A percentile compares a stretch with the other conserved stretches of the same genome.
These are phyloP conservation scores for Prunella himalayana DNA, from an alignment of 2,113 vertebrate species.

Conservation along the genomic window DNA sequence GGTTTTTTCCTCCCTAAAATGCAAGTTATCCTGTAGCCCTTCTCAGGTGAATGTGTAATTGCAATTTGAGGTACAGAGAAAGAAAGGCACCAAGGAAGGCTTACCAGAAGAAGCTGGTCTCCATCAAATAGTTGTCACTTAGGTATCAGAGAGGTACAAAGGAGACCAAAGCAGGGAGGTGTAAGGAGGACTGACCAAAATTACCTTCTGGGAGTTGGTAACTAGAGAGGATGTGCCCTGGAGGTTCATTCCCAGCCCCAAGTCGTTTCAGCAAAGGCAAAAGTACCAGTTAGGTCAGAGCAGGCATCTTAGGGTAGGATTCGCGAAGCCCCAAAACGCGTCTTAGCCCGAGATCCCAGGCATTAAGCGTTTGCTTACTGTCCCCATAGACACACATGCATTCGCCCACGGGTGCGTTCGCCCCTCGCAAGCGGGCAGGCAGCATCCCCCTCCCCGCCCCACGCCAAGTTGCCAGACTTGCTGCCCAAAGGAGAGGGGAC, in stretches of 20 bases:
- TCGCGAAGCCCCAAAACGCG: background rate
- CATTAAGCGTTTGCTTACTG: background rate
- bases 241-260: background rate
- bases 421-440: background rate
- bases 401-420: background rate
- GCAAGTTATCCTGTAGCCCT: background rate
- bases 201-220: background rate
- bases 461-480: background rate
- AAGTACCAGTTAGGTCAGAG: conserved; percentile 62
- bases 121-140: background rate
- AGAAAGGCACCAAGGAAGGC: background rate
- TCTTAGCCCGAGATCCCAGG: background rate
- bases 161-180: background rate
- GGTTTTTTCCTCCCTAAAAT: background rate
- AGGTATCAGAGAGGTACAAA: background rate
- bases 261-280: conserved; percentile 73
- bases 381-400: background rate
- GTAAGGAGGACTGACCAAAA: background rate
- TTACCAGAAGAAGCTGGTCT: background rate
- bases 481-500: background rate
- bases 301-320: background rate
- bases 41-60: background rate
- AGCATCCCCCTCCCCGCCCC: background rate
- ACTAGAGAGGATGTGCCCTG: background rate
- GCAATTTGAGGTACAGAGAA: background rate